These are phyloP conservation scores for Pyralis farinalis DNA, from an alignment of 2,888 invertebrate species.

Conservation along the genomic window DNA sequence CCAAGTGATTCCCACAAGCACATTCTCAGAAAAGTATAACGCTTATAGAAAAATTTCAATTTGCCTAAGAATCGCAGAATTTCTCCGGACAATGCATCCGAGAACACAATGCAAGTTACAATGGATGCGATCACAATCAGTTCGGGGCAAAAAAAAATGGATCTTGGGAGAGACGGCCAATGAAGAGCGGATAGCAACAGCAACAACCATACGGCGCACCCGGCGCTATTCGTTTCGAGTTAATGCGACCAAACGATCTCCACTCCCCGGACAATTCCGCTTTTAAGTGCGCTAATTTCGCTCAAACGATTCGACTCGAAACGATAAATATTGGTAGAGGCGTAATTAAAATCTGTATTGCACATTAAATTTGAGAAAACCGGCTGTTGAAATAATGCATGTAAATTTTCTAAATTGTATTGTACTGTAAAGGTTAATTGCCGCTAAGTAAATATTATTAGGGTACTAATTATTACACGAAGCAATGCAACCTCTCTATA, in stretches of 20 bases:
- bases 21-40: conserved; percentile 39
- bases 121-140: conserved; percentile 67
- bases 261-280: conserved; percentile 27
- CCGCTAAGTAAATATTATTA: no score
- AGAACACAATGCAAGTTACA: conserved; percentile 55
- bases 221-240: conserved; percentile 39
- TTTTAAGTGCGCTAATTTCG: conserved; percentile 19
- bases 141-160: conserved; percentile 54
- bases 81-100: conserved; percentile 53
- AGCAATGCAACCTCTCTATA: no score
- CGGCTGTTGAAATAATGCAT: background rate
- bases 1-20: conserved; percentile 56
- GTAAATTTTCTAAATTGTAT: no score
- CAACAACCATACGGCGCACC: conserved; percentile 61
- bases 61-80: conserved; percentile 59
- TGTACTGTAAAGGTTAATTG: no score
- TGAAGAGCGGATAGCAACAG: conserved; percentile 58
- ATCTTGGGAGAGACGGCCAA: conserved; percentile 58
- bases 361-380: background rate
- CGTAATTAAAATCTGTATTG: conserved; percentile 8
- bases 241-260: conserved; percentile 45
- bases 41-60: conserved; percentile 60
- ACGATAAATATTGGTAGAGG: conserved; percentile 16
- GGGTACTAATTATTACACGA: no score
- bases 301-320: conserved; percentile 10